These are phyloP conservation scores for Vollenhovia emeryi DNA, from an alignment of 1,140 invertebrate genomes.

Conservation along the genomic window DNA sequence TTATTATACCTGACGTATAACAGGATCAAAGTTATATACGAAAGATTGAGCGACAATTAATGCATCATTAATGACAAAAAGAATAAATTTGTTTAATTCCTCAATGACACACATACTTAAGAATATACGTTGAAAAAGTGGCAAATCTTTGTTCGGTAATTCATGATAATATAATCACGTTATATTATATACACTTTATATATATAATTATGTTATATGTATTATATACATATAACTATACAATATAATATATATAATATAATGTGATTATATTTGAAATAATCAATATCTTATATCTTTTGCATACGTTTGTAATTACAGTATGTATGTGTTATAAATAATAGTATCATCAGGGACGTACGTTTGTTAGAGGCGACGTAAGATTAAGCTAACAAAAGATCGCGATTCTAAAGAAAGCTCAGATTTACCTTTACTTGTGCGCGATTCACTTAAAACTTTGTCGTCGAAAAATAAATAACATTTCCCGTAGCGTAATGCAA, in stretches of 20 bases:
- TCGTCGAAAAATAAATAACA: slow-evolving; percentile 55
- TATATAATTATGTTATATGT: too few relatives aligned
- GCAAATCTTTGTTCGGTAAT: background rate
- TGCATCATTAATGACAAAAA: background rate
- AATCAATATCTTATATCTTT: slow-evolving; percentile 10
- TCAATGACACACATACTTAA: background rate
- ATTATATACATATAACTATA: background rate
- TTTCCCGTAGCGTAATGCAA: slow-evolving; percentile 17
- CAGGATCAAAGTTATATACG: background rate
- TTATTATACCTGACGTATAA: slow-evolving; percentile 14
- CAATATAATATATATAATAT: background rate
- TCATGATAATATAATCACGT: background rate
- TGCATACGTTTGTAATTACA: slow-evolving; percentile 1
- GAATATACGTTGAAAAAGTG: slow-evolving; percentile 5
- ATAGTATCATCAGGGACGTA: background rate
- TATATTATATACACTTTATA: background rate
- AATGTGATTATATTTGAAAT: slow-evolving; percentile 22
- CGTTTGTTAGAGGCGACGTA: background rate
- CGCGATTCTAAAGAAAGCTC: slow-evolving; percentile 29
- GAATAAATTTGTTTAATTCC: slow-evolving; percentile 26
- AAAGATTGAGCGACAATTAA: slow-evolving; percentile 1
- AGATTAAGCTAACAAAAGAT: slow-evolving; percentile 36
- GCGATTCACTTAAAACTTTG: slow-evolving; percentile 26
- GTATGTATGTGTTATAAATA: slow-evolving; percentile 36
- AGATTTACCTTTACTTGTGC: slow-evolving; percentile 9